Evolutionary conservation across 2,888 invertebrate species (phyloP).

Genomic region (Erebia palarica): DNA sequence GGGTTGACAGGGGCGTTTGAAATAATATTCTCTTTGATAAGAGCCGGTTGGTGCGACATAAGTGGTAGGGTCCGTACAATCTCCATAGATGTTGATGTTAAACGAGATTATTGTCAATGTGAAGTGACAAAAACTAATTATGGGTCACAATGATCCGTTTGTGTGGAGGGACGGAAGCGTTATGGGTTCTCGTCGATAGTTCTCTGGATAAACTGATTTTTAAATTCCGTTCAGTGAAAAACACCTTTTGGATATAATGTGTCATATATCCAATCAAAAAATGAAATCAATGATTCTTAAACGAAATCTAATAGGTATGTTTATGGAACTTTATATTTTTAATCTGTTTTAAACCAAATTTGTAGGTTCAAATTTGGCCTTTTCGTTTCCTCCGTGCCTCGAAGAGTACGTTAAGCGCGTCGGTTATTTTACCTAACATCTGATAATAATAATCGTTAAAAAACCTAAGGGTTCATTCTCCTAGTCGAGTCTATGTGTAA

Average conservation of each 20-base stretch:
- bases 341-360: too few species aligned
- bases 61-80: conserved; percentile 66
- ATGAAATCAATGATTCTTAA: neutral
- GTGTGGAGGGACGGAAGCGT: conserved; percentile 53
- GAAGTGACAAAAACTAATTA: conserved; percentile 83
- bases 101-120: conserved; percentile 76
- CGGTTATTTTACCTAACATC: too few species aligned
- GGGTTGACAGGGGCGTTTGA: conserved; percentile 81
- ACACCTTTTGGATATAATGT: neutral
- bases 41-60: conserved; percentile 68
- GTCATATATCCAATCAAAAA: neutral
- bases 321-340: too few species aligned
- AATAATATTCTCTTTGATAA: conserved; percentile 83
- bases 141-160: conserved; percentile 68
- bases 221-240: neutral
- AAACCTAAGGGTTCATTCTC: too few species aligned
- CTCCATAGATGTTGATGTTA: conserved; percentile 55
- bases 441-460: too few species aligned
- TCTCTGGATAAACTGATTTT: neutral
- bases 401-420: too few species aligned
- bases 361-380: too few species aligned
- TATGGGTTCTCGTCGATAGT: conserved; percentile 25
- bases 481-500: too few species aligned
- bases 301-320: too few species aligned
- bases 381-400: too few species aligned